Conservation (phyloP, 1,140 invertebrate species). For the Drosophila hydei region DNA sequence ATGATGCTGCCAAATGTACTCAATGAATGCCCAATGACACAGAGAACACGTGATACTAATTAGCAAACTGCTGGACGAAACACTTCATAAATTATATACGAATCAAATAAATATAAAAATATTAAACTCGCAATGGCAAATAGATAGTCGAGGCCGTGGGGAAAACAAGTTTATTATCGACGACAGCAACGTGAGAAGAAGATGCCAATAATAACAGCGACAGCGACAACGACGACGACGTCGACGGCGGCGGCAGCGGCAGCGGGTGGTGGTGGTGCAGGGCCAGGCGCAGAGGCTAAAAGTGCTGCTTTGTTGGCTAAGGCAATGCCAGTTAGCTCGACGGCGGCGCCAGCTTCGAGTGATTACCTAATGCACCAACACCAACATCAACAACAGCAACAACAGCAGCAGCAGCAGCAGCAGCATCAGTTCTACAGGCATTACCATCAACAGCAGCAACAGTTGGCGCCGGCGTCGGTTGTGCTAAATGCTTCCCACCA, state of each 20-base stretch:
- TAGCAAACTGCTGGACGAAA: slow-evolving; percentile 24
- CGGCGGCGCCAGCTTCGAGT: slow-evolving; percentile 43
- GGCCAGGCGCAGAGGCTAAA: slow-evolving; percentile 27
- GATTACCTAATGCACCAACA: slow-evolving; percentile 69
- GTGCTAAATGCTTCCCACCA: slow-evolving; percentile 70
- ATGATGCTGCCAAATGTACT: slow-evolving; percentile 19
- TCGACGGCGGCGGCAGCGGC: slow-evolving; percentile 13
- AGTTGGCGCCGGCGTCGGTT: slow-evolving; percentile 58
- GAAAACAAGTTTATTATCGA: slow-evolving; percentile 32
- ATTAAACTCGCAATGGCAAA: slow-evolving; percentile 34
- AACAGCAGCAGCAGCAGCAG: slow-evolving; percentile 57
- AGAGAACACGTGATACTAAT: slow-evolving; percentile 36
- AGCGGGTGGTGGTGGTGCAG: slow-evolving; percentile 42
- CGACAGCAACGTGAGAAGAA: slow-evolving; percentile 23
- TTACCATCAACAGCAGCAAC: slow-evolving; percentile 68
- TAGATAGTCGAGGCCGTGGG: slow-evolving; percentile 7
- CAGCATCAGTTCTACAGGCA: slow-evolving; percentile 65
- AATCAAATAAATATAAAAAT: neutral
- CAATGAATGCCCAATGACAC: slow-evolving; percentile 29
- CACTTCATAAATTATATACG: slow-evolving; percentile 4
- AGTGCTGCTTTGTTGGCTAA: slow-evolving; percentile 26
- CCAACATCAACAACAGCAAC: slow-evolving; percentile 45
- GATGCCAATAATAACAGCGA: slow-evolving; percentile 48
- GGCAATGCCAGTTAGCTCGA: slow-evolving; percentile 37
- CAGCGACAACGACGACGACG: slow-evolving; percentile 20